Evolutionary conservation across 2,113 vertebrate species (phyloP).

Genomic region (Rutilus rutilus): DNA sequence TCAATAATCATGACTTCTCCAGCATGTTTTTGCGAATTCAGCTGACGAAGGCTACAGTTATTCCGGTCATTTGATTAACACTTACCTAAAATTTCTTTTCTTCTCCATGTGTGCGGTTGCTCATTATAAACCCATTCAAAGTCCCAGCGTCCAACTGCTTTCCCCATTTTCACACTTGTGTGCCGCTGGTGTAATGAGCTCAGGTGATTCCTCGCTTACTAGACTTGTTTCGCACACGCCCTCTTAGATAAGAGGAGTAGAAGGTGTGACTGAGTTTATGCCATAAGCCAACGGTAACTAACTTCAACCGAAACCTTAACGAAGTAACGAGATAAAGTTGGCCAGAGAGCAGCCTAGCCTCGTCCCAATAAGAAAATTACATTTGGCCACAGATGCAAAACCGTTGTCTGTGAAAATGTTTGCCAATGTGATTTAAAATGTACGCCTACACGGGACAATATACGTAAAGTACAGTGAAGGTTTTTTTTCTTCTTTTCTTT

Average conservation of each 20-base stretch:
- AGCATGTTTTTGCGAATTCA: not conserved
- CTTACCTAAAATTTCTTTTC: slow-evolving; percentile 94
- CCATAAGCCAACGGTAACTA: not conserved
- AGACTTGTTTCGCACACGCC: slow-evolving; percentile 54
- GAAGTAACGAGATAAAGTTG: not conserved
- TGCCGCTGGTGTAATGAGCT: slow-evolving; percentile 34
- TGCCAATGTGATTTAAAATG: not conserved
- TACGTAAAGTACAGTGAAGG: not conserved
- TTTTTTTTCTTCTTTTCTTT: no score
- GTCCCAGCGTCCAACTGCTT: slow-evolving; percentile 79
- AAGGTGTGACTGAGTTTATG: slow-evolving; percentile 50
- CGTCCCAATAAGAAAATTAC: not conserved
- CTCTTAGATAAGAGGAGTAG: slow-evolving; percentile 48
- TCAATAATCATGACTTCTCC: not conserved
- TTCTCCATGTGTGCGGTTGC: slow-evolving; percentile 93
- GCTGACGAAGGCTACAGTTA: not conserved
- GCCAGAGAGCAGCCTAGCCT: not conserved
- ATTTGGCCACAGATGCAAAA: not conserved
- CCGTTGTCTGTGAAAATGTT: not conserved
- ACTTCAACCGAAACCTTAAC: slow-evolving; percentile 36
- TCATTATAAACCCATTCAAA: slow-evolving; percentile 98
- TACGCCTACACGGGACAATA: not conserved
- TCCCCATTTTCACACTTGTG: slow-evolving; percentile 79
- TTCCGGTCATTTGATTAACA: not conserved
- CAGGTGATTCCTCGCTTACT: slow-evolving; percentile 47